phyloP scores from a whole-genome alignment of 1,140 invertebrate genomes.

The Choristoneura fumiferana region DNA sequence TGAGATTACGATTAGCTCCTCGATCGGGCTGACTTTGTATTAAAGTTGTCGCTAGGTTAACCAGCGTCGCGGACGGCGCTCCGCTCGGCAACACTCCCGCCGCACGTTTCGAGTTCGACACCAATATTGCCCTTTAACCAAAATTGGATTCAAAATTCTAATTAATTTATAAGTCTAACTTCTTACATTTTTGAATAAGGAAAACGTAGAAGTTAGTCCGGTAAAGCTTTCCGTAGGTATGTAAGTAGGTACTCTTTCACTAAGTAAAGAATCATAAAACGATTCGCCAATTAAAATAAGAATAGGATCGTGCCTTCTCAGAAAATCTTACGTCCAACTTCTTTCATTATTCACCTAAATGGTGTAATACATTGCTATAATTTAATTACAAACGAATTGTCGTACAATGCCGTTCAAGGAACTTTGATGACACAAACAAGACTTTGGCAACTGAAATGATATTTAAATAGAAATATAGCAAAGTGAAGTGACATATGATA shows the following conservation, averaged over 20 bases:
- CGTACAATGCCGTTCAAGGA: constrained; percentile 32
- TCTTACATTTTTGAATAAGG: no score
- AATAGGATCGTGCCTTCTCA: neutral
- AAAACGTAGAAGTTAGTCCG: no score
- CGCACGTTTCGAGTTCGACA: neutral
- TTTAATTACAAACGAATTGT: constrained; percentile 42
- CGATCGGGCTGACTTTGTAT: constrained; percentile 28
- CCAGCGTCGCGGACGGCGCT: constrained; percentile 16
- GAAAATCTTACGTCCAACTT: constrained; percentile 26
- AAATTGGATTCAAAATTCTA: no score
- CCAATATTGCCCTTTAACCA: no score
- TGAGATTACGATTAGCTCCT: constrained; percentile 50
- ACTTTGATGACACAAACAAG: constrained; percentile 29
- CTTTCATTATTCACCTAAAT: constrained; percentile 40
- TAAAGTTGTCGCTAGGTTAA: constrained; percentile 23
- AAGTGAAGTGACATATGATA: no score
- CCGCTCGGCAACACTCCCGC: neutral
- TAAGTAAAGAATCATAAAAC: neutral
- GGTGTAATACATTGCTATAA: constrained; percentile 45
- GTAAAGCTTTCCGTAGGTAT: no score
- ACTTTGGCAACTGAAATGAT: neutral
- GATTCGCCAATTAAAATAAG: neutral
- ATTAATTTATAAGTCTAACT: no score
- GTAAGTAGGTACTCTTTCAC: no score
- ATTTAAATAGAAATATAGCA: no score